A percentile compares a stretch with the other conserved stretches of the same genome.
Evolutionary conservation across 1,140 invertebrate genomes (phyloP).

Genomic region (Drosophila ironensis): DNA sequence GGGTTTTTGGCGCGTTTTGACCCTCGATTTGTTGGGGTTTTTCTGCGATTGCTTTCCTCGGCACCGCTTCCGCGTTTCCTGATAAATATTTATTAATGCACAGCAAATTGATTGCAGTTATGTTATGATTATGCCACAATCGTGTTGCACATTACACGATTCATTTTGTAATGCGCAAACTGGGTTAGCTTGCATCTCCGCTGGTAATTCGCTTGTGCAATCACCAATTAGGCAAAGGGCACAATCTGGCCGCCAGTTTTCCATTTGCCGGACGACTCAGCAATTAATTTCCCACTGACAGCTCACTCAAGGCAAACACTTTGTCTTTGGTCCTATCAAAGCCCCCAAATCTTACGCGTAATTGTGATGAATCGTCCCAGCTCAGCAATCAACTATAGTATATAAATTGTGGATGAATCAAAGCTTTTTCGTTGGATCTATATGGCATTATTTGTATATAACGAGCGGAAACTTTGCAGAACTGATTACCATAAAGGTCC

Average conservation of each 20-base stretch:
- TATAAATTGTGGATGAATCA: constrained; percentile 2
- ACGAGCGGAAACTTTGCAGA: neutral
- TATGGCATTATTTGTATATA: neutral
- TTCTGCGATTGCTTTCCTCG: constrained; percentile 22
- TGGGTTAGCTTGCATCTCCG: constrained; percentile 35
- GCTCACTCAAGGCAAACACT: neutral
- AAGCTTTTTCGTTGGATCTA: neutral
- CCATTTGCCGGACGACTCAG: neutral
- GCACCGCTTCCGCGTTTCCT: constrained; percentile 53
- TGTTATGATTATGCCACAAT: constrained; percentile 32
- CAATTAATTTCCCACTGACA: constrained; percentile 18
- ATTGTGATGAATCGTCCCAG: constrained; percentile 9
- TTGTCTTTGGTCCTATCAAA: constrained; percentile 10
- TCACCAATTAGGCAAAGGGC: neutral
- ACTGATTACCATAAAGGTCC: constrained; percentile 23
- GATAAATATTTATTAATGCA: constrained; percentile 33
- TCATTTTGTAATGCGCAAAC: constrained; percentile 31
- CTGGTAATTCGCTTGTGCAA: constrained; percentile 14
- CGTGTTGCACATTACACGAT: constrained; percentile 16
- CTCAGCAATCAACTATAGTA: constrained; percentile 11
- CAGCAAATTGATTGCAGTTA: constrained; percentile 60
- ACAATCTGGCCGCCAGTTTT: neutral
- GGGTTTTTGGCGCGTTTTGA: constrained; percentile 53
- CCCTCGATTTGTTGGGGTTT: constrained; percentile 53
- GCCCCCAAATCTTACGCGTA: neutral